phyloP scores from a whole-genome alignment of 2,888 invertebrate genomes.

The Rambutsinella grinnellia region DNA sequence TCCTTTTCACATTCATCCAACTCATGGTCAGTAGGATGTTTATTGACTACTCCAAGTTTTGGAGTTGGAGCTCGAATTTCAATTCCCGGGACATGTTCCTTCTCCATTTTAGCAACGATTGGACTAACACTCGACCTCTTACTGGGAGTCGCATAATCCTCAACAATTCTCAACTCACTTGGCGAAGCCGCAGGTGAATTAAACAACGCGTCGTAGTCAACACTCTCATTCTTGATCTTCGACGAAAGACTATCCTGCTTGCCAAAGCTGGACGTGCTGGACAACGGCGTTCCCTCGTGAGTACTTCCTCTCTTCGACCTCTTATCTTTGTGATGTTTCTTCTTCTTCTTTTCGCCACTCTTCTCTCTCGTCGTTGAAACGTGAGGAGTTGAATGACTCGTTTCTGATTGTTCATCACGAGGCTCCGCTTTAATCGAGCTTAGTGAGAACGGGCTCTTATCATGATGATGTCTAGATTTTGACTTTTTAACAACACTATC shows the following conservation, averaged over 20 bases:
- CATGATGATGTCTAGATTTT: slow-evolving; percentile 27
- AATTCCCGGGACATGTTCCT: slow-evolving; percentile 44
- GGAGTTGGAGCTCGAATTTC: slow-evolving; percentile 25
- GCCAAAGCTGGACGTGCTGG: slow-evolving; percentile 34
- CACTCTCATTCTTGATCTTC: slow-evolving; percentile 50
- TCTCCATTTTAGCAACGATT: slow-evolving; percentile 44
- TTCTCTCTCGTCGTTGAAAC: slow-evolving; percentile 25
- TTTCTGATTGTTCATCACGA: slow-evolving; percentile 5
- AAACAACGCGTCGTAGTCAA: slow-evolving; percentile 62
- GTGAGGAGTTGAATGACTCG: slow-evolving; percentile 14
- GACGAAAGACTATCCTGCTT: slow-evolving; percentile 26
- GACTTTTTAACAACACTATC: slow-evolving; percentile 35
- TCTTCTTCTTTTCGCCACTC: slow-evolving; percentile 81
- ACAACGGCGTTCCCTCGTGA: slow-evolving; percentile 71
- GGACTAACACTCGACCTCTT: slow-evolving; percentile 57
- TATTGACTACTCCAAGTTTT: neutral
- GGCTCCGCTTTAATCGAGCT: slow-evolving; percentile 14
- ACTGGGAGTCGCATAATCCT: neutral
- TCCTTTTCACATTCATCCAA: slow-evolving; percentile 52
- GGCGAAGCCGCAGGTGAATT: slow-evolving; percentile 55
- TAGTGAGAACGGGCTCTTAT: slow-evolving; percentile 35
- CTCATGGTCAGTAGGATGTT: slow-evolving; percentile 33
- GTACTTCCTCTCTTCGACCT: slow-evolving; percentile 76
- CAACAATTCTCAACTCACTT: slow-evolving; percentile 23
- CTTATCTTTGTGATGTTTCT: slow-evolving; percentile 86